A percentile compares a stretch with the other conserved stretches of the same genome.
Evolutionary conservation across 2,888 invertebrate species (phyloP).

Genomic region (Papilio protenor): DNA sequence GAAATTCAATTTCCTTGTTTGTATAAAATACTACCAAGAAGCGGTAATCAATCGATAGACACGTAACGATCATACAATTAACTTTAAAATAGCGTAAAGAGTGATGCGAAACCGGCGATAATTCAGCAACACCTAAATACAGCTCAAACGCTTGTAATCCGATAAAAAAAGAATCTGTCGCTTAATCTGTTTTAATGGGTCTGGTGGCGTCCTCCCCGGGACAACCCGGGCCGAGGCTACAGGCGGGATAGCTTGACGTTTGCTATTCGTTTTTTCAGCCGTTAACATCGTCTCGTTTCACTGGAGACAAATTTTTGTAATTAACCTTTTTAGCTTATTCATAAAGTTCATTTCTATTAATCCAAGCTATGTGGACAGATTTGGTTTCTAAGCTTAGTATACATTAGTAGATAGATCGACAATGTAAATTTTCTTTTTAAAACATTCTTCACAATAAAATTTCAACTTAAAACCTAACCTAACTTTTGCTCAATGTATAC

Average conservation of each 20-base stretch:
- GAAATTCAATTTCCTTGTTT: background rate
- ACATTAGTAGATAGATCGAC: background rate
- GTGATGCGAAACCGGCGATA: conserved; percentile 53
- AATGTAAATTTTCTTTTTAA: background rate
- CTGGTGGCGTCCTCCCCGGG: background rate
- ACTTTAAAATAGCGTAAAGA: background rate
- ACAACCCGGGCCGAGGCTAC: background rate
- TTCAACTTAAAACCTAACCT: background rate
- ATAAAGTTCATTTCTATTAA: background rate
- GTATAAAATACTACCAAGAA: background rate
- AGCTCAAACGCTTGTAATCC: conserved; percentile 49
- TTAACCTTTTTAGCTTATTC: background rate
- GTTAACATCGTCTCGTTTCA: background rate
- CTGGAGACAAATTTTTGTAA: background rate
- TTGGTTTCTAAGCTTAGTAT: background rate
- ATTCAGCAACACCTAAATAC: conserved; percentile 40
- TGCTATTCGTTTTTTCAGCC: conserved; percentile 2
- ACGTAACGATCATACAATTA: background rate
- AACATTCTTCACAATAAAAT: background rate
- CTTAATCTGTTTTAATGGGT: conserved; percentile 28
- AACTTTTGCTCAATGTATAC: conserved; percentile 3
- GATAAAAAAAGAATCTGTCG: conserved; percentile 24
- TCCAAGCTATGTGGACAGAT: background rate
- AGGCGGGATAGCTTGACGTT: background rate
- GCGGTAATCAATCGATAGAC: background rate